Evolutionary conservation across 2,888 invertebrate genomes (phyloP), one percentile per base, ranked within the genome.

Genomic region (Synanthedon formicaeformis): DNA sequence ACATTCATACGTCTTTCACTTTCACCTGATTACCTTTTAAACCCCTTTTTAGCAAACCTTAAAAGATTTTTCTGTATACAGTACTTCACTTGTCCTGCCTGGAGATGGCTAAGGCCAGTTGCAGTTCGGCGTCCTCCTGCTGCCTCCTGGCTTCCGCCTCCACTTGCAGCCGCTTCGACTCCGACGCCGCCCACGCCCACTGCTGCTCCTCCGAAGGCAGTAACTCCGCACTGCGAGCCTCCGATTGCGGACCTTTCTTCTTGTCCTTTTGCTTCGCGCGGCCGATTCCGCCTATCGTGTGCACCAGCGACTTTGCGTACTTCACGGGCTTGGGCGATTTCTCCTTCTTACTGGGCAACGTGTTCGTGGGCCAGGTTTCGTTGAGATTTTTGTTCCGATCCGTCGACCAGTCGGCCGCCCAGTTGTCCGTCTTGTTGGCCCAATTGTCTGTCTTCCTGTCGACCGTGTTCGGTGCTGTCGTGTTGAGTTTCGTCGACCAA

Each of bases 181-280:
- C 92, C 34, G 89, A 86, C 12, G 91, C 91, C 3, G 93, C 94
- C 93, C 93, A 93, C 14, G 91, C 92, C 71, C 92, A 76, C 76
- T 93, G 93, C 71, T 91, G 89, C 64, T 92, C 92, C 71, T 93
- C 93, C 1, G 87, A 83, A 1, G 89, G 80, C 14, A 83, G 53
- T 11, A 62, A 53, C 58, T 73, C 78, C 2, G 64, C 54, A n/a
- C 73, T 70, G 16, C 72, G 65, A 8, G 73, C 58, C 53, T 71
- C 74, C 12, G 55, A 51, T 10, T 61, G 48, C 14, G 62, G 64
- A 50, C 65, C 65, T 59, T 77, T 67, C 59, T 84, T 87, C 60
- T 87, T 88, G 1, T 82, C 71, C 65, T 75, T 78, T 58, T 79
- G 73, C 59, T 63, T 72, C 52, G 71, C 58, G 53, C 86, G 63